Conservation (phyloP, 2,888 invertebrate species). For the Pheosia tremula region DNA sequence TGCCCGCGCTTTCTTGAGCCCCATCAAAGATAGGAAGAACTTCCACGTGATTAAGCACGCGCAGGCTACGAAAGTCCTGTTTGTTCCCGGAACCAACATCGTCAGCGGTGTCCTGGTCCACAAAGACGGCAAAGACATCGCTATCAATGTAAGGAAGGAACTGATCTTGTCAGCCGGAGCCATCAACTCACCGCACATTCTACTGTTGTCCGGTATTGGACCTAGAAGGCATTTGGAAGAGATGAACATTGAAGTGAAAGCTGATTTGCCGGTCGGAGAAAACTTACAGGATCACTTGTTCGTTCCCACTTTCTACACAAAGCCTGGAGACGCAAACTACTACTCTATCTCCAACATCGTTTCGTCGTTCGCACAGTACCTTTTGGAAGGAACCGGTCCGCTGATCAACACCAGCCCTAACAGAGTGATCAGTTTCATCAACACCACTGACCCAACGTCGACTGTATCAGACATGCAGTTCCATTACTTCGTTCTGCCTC, state of each 20-base stretch:
- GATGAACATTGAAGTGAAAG: slow-evolving; percentile 83
- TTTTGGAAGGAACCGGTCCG: slow-evolving; percentile 70
- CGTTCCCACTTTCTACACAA: slow-evolving; percentile 88
- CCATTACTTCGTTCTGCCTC: slow-evolving; percentile 84
- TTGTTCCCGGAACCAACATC: slow-evolving; percentile 75
- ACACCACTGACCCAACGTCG: slow-evolving; percentile 71
- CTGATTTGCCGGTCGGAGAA: slow-evolving; percentile 87
- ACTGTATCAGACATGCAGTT: slow-evolving; percentile 75
- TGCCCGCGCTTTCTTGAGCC: slow-evolving; percentile 88
- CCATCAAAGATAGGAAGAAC: slow-evolving; percentile 84
- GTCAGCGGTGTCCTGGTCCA: slow-evolving; percentile 85
- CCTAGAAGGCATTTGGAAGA: slow-evolving; percentile 85
- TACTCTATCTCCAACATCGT: slow-evolving; percentile 69
- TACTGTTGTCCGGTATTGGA: slow-evolving; percentile 93
- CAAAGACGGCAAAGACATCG: slow-evolving; percentile 73
- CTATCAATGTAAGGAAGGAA: slow-evolving; percentile 84
- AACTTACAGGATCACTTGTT: slow-evolving; percentile 93
- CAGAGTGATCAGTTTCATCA: slow-evolving; percentile 83
- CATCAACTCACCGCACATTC: slow-evolving; percentile 91
- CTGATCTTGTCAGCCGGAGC: slow-evolving; percentile 92
- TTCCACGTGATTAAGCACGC: slow-evolving; percentile 86
- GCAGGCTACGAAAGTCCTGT: slow-evolving; percentile 84
- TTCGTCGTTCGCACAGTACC: slow-evolving; percentile 68
- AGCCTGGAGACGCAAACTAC: slow-evolving; percentile 87
- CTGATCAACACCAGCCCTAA: slow-evolving; percentile 67